phyloP scores from a whole-genome alignment of 2,797 vertebrate species.

The Typhlichthys subterraneus region DNA sequence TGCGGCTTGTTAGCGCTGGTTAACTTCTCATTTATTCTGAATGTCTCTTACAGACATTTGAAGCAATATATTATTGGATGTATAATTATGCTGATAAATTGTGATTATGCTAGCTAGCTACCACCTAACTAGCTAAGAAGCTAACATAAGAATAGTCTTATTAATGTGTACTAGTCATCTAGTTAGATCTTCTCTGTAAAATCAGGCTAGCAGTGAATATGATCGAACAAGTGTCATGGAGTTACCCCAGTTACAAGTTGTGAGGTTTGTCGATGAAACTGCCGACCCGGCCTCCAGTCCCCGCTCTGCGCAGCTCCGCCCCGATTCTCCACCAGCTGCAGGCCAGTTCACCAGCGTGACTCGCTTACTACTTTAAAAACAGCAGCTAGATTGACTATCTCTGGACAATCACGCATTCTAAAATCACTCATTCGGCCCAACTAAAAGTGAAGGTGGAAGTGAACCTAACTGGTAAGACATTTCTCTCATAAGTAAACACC shows the following conservation, averaged over 20 bases:
- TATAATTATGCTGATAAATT: neutral
- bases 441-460: too few species aligned
- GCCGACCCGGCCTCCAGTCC: constrained; percentile 3
- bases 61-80: neutral
- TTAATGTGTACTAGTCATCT: constrained; percentile 37
- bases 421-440: constrained; percentile 39
- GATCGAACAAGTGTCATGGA: neutral
- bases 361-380: constrained; percentile 28
- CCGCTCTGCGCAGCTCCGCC: constrained; percentile 28
- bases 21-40: neutral
- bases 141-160: constrained; percentile 36
- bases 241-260: neutral
- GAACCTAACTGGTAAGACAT: too few species aligned
- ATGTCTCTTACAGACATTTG: neutral
- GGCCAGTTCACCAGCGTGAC: constrained; percentile 39
- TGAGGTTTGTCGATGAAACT: neutral
- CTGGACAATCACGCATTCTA: neutral
- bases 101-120: constrained; percentile 2
- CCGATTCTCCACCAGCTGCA: constrained; percentile 32
- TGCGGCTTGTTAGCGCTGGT: neutral
- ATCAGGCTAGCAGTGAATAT: neutral
- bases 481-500: too few species aligned
- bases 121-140: constrained; percentile 9
- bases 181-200: constrained; percentile 14
- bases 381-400: constrained; percentile 2